Evolutionary conservation across 2,888 invertebrate genomes (phyloP).

Genomic region (Linnaemya tessellans): DNA sequence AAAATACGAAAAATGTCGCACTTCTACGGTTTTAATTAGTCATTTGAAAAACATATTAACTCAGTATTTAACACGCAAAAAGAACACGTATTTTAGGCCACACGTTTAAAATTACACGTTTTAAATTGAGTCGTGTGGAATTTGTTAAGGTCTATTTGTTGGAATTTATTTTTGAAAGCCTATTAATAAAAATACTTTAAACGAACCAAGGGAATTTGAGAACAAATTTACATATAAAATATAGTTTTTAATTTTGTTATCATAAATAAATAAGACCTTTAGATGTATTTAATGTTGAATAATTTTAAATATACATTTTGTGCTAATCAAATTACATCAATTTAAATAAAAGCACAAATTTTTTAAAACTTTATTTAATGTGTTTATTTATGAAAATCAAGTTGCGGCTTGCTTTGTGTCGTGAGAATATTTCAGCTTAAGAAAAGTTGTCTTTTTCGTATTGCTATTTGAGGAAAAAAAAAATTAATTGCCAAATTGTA

Average conservation of each 20-base stretch:
- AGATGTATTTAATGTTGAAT: neutral
- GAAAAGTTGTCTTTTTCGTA: neutral
- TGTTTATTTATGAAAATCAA: neutral
- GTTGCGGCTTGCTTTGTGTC: neutral
- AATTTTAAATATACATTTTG: neutral
- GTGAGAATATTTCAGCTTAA: constrained; percentile 4
- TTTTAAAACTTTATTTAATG: no score
- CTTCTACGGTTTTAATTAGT: neutral
- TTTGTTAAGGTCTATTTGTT: neutral
- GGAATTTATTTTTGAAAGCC: neutral
- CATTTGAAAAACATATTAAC: constrained; percentile 6
- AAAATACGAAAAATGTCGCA: constrained; percentile 10
- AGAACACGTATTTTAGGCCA: no score
- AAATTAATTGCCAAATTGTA: constrained; percentile 3
- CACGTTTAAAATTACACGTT: neutral
- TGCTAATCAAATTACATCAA: no score
- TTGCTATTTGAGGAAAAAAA: neutral
- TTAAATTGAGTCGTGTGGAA: neutral
- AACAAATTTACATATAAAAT: neutral
- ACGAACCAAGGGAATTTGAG: neutral
- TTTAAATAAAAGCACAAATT: no score
- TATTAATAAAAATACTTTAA: neutral
- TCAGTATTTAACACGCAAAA: neutral
- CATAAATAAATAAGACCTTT: neutral
- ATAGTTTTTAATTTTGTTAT: neutral